These are phyloP conservation scores for Tretioscincus oriximinensis DNA, from an alignment of 2,113 vertebrate genomes.

Conservation along the genomic window DNA sequence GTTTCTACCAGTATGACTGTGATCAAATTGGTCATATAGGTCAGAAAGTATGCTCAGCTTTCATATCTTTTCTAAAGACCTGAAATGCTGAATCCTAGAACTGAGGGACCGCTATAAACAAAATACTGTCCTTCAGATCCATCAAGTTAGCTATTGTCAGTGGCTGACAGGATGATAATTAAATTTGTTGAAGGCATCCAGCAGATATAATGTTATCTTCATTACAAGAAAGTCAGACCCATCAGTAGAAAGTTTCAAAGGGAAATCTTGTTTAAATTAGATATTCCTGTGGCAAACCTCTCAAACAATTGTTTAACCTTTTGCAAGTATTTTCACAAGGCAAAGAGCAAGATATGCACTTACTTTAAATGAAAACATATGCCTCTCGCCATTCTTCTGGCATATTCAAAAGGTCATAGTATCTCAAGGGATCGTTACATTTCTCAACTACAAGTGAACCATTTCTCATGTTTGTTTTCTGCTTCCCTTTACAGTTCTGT, in stretches of 20 bases:
- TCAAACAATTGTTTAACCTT: neutral
- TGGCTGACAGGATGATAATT: too few species aligned
- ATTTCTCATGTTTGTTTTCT: conserved; percentile 9
- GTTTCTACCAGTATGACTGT: too few species aligned
- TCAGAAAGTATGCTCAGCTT: too few species aligned
- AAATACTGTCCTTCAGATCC: too few species aligned
- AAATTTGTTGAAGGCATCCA: conserved; percentile 6
- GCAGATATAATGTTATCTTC: neutral
- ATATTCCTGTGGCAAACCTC: neutral
- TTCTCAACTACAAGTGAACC: neutral
- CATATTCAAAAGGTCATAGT: neutral
- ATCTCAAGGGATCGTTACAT: neutral
- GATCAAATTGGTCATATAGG: too few species aligned
- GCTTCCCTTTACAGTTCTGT: conserved; percentile 13
- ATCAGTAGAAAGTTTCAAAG: neutral
- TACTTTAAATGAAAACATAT: conserved; percentile 15
- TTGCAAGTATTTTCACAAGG: neutral
- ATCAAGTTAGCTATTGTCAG: too few species aligned
- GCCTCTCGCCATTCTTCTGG: neutral
- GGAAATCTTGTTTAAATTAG: neutral
- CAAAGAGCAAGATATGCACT: neutral
- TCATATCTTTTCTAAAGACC: too few species aligned
- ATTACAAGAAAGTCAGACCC: neutral
- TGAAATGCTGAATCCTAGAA: too few species aligned
- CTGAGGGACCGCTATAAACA: too few species aligned